Percentiles rank a stretch among this genome's conserved stretches.
phyloP scores from a whole-genome alignment of 1,140 invertebrate species.

The Diachasma alloeum region DNA sequence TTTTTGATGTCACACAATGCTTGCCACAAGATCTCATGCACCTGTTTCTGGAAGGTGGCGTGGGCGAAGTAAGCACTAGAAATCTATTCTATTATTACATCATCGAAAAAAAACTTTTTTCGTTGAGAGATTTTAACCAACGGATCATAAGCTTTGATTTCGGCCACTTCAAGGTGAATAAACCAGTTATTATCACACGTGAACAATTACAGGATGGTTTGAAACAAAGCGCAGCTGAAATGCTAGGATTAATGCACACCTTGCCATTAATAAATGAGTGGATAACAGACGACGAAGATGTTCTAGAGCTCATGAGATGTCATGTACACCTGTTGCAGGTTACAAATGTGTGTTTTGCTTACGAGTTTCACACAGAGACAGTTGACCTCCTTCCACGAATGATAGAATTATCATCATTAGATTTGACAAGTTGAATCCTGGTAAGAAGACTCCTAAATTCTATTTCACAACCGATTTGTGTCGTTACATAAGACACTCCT shows the following conservation, averaged over 20 bases:
- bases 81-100: constrained; percentile 27
- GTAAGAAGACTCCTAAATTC: constrained; percentile 35
- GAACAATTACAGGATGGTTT: too few relatives aligned
- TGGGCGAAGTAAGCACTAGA: constrained; percentile 17
- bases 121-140: constrained; percentile 31
- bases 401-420: constrained; percentile 30
- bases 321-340: constrained; percentile 26
- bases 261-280: constrained; percentile 35
- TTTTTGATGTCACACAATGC: constrained; percentile 35
- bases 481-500: constrained; percentile 31
- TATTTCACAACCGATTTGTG: constrained; percentile 35
- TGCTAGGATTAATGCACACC: constrained; percentile 29
- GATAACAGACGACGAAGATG: constrained; percentile 11
- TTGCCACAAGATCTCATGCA: constrained; percentile 41
- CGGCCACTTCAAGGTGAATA: too few relatives aligned
- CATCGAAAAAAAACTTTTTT: constrained; percentile 16
- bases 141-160: too few relatives aligned
- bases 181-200: too few relatives aligned
- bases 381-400: constrained; percentile 27
- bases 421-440: constrained; percentile 29
- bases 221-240: too few relatives aligned
- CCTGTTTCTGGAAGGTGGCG: constrained; percentile 33
- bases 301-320: constrained; percentile 11
- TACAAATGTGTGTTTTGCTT: constrained; percentile 26
- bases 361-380: constrained; percentile 26